These are phyloP conservation scores for Hyposoter dolosus DNA, from an alignment of 2,888 invertebrate genomes.

Conservation along the genomic window DNA sequence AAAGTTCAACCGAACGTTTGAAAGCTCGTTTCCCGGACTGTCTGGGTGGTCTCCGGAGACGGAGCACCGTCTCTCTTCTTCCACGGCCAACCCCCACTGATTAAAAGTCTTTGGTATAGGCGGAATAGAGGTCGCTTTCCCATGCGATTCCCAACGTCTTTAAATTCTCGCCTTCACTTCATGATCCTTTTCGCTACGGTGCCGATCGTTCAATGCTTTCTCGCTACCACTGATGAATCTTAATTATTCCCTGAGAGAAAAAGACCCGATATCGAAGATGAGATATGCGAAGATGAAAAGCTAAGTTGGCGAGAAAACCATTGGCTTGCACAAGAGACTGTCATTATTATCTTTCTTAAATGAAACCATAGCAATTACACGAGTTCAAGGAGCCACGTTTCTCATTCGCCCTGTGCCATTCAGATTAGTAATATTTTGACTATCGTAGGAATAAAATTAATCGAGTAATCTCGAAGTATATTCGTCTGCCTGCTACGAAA, in stretches of 20 bases:
- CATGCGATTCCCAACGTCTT: slow-evolving; percentile 7
- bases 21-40: slow-evolving; percentile 56
- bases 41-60: slow-evolving; percentile 10
- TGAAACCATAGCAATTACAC: slow-evolving; percentile 22
- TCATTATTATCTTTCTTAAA: slow-evolving; percentile 17
- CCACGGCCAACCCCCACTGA: slow-evolving; percentile 54
- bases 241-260: slow-evolving; percentile 67
- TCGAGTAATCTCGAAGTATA: slow-evolving; percentile 1
- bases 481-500: neutral
- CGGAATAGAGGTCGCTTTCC: slow-evolving; percentile 33
- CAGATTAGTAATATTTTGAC: neutral
- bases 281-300: slow-evolving; percentile 26
- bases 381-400: slow-evolving; percentile 1
- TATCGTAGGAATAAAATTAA: neutral
- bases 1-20: slow-evolving; percentile 61
- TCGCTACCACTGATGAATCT: slow-evolving; percentile 66
- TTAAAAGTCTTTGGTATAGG: slow-evolving; percentile 67
- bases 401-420: slow-evolving; percentile 5
- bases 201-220: slow-evolving; percentile 49
- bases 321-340: slow-evolving; percentile 1
- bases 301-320: slow-evolving; percentile 4
- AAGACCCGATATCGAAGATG: slow-evolving; percentile 46
- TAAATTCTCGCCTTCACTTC: slow-evolving; percentile 46
- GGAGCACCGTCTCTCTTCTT: neutral
- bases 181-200: slow-evolving; percentile 19